These are phyloP conservation scores for Diogma glabrata DNA, from an alignment of 2,888 invertebrate genomes.

Conservation along the genomic window DNA sequence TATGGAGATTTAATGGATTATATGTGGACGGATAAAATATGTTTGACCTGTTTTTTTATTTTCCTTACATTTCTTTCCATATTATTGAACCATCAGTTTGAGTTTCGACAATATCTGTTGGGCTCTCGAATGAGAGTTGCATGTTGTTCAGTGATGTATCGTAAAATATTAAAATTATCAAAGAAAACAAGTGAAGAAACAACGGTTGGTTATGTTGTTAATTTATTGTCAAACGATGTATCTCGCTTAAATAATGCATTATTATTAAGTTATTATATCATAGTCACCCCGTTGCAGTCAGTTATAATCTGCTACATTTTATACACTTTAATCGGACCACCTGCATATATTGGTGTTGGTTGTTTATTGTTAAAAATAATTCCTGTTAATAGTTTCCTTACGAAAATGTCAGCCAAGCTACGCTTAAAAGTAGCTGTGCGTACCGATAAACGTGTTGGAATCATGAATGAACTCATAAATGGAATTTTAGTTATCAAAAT, in stretches of 20 bases:
- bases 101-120: constrained; percentile 17
- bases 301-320: constrained; percentile 40
- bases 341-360: constrained; percentile 57
- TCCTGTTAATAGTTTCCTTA: constrained; percentile 61
- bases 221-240: constrained; percentile 92
- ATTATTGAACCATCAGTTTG: too few species aligned
- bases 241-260: constrained; percentile 77
- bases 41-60: too few species aligned
- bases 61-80: too few species aligned
- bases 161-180: constrained; percentile 51
- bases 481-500: constrained; percentile 79
- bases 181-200: constrained; percentile 76
- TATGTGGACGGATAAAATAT: too few species aligned
- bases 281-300: constrained; percentile 63
- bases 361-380: constrained; percentile 61
- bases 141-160: constrained; percentile 43
- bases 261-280: constrained; percentile 63
- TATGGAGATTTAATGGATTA: too few species aligned
- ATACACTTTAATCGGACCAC: constrained; percentile 47
- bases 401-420: constrained; percentile 51
- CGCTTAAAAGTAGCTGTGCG: constrained; percentile 61
- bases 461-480: constrained; percentile 80
- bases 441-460: constrained; percentile 62
- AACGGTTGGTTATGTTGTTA: constrained; percentile 65
- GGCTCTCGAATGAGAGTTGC: constrained; percentile 49